Evolutionary conservation across 2,888 invertebrate genomes (phyloP), one percentile per base, ranked within the genome.

Genomic region (Rapana venosa): DNA sequence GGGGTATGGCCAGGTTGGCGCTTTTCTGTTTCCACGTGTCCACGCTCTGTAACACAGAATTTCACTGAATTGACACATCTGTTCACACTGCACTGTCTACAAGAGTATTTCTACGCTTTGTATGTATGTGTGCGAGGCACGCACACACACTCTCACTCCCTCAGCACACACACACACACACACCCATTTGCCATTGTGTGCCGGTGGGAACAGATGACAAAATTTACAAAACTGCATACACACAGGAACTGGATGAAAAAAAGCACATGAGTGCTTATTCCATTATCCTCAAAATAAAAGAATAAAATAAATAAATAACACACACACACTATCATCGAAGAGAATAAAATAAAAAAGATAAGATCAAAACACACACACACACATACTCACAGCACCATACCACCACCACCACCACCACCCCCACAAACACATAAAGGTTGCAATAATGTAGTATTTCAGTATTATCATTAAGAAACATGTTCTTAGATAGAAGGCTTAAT

Each of bases 11-110:
- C 22, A 96, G 91, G 36, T 93, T 91, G 0, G 94, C 92, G 36
- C 94, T 92, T 87, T 92, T 94, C 90, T 95, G 94, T 92, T 93
- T 94, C 95, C 95, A 95, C 90, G 92, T 93, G 90, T 96, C 95
- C 6, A 95, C 94, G 92, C 91, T 92, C 97, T 94, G 97, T 94
- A 90, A 96, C 96, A 94, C 81, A 83, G 47, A 83, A 13, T 8
- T 0, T 26, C 13, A 17, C 36, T 36, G 11, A 30, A 22, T 30
- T 13, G 74, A 74, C 26, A 8, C 74, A 13, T 30, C 74, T 74
- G 0, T 8, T 22, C 74, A 74, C 26, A 17, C 74, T 74, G 74
- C 26, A 30, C 26, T n/a, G n/a, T 74, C 11, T 74, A 11, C 30
- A 74, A 4, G 74, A 11, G 1, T 17, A 5, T 74, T 8, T 74